Base-by-base conservation (phyloP, 2,113 vertebrate genomes). In the Plectropomus leopardus region DNA sequence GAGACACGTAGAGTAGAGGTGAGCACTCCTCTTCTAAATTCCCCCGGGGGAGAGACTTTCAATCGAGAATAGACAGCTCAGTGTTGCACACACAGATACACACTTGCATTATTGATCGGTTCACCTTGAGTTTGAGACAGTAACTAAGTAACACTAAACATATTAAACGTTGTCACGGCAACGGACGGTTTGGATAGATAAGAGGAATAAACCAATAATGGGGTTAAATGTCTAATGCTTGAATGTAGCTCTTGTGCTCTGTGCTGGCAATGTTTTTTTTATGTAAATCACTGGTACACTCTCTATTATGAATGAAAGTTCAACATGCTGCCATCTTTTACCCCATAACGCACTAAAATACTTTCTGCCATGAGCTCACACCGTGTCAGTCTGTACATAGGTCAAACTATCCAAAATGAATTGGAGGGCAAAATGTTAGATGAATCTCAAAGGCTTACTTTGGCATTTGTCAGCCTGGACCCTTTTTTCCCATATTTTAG, bases 221-320 rank as follows among this genome's bases (percentile, higher is more conserved):
- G 42, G 24, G 54, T 71, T 58, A 40, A 61, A 72, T 45, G 72
- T 55, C 24, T 50, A 40, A 54, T 5, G 51, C 26, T 47, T n/a
- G 61, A 72, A 55, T n/a, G 17, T 44, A 30, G 59, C 66, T 78
- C 63, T 64, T 88, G 59, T 72, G 47, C 40, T 73, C 53, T 59
- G 64, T 21, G 65, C 75, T 80, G 59, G 78, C 65, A 53, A 61
- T 55, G 53, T 80, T 44, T 69, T 44, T 69, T 76, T 80, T 72
- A 70, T 86, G 79, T 69, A 86, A 85, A 82, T 85, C 61, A 48
- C 3, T 55, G 47, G n/a, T 19, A 74, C 21, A 13, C 14, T 58
- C 86, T 90, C 71, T 72, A 90, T 90, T 77, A 91, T 86, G 45
- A 60, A 90, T 85, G 68, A 77, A 73, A 45, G 61, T 82, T 54